Evolutionary conservation across 2,113 vertebrate genomes (phyloP).

Genomic region (Channa maculata): DNA sequence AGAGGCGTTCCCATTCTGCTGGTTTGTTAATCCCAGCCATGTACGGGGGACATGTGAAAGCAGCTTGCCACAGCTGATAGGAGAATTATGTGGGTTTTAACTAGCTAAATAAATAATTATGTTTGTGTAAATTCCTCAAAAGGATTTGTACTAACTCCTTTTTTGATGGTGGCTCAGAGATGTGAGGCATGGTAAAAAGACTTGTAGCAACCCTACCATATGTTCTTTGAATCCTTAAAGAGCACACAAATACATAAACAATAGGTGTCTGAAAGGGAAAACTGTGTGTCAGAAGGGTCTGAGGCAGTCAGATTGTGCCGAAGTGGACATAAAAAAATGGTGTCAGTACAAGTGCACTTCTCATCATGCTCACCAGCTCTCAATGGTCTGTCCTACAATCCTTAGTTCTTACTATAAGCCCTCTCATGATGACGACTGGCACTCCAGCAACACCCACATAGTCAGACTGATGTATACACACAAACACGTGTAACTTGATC

Average conservation of each 20-base stretch:
- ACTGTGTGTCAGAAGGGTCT: slow-evolving; percentile 36
- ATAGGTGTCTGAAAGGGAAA: slow-evolving; percentile 39
- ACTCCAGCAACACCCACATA: slow-evolving; percentile 68
- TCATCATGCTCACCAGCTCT: slow-evolving; percentile 42
- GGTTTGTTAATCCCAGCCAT: slow-evolving; percentile 77
- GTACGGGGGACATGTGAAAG: slow-evolving; percentile 78
- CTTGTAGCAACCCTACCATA: slow-evolving; percentile 46
- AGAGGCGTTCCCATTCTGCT: slow-evolving; percentile 46
- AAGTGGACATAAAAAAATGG: slow-evolving; percentile 37
- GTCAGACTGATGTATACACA: slow-evolving; percentile 36
- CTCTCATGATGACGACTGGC: slow-evolving; percentile 66
- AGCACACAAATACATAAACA: slow-evolving; percentile 53
- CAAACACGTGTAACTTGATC: slow-evolving; percentile 16
- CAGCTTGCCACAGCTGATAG: slow-evolving; percentile 80
- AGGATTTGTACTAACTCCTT: slow-evolving; percentile 80
- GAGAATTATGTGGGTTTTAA: slow-evolving; percentile 82
- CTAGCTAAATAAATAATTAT: slow-evolving; percentile 84
- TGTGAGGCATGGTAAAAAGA: slow-evolving; percentile 58
- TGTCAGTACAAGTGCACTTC: slow-evolving; percentile 37
- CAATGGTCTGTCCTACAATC: slow-evolving; percentile 33
- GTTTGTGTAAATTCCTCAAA: slow-evolving; percentile 82
- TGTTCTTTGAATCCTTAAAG: slow-evolving; percentile 57
- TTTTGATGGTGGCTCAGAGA: slow-evolving; percentile 71
- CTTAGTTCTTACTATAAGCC: slow-evolving; percentile 77
- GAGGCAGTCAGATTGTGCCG: slow-evolving; percentile 39